Evolutionary conservation across 64 coral and sea anemone species (phyloP), one percentile per base, ranked within the genome.

Genomic region (Montipora foliosa): DNA sequence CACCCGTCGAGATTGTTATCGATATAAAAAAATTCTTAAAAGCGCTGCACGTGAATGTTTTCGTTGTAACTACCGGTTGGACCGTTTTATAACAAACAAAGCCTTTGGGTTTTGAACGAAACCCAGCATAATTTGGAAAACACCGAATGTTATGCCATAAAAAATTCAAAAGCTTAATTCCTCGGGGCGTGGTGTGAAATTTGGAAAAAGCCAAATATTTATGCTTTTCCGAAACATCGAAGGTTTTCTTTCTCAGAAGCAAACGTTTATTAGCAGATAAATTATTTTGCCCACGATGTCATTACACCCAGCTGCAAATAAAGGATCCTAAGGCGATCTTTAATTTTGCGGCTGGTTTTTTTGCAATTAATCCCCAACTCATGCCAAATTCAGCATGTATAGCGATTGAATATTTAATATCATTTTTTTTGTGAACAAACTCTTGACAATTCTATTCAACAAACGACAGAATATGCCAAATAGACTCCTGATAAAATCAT

Each of bases 111-210:
- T 84, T 86, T 86, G 82, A 86, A 86, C 17, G 47, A 70, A 44
- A 45, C 67, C 81, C 82, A 86, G 82, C 82, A 86, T 86, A 86
- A 73, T 86, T 86, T 86, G 71, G 82, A 86, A 84, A 57, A 86
- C 82, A 86, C 66, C 48, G 72, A 92, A 92, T 92, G 90, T 92
- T 92, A 92, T 78, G 55, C 81, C 37, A 92, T 92, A 25, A 85
- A 92, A 92, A 84, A 86, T 92, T 92, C 80, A 92, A 77, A 47
- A 85, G 80, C 50, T 48, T 85, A 77, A 83, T 82, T 92, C 53
- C 66, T 71, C 62, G 64, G 66, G 82, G 82, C 82, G 82, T 86
- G 82, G 82, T 72, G 82, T 51, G 47, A 71, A 86, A 86, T 86
- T 86, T 86, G 66, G 64, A 72, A 64, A 45, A 86, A 71, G 62